phyloP scores from a whole-genome alignment of 92 coral and sea anemone genomes.

The Virgularia gustaviana region DNA sequence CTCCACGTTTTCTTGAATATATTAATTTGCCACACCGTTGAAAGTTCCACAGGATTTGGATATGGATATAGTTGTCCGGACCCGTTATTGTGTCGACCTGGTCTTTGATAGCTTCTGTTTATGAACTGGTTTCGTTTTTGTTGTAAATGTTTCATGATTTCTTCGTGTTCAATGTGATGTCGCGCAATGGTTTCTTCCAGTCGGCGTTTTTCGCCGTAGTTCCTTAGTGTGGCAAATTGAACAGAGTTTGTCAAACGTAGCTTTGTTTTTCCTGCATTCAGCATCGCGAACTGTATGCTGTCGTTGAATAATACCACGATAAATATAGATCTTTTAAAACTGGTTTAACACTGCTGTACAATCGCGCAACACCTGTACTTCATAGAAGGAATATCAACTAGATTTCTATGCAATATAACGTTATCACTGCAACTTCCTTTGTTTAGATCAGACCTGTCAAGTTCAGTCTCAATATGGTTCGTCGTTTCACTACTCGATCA shows the following conservation, averaged over 20 bases:
- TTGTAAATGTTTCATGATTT: constrained; percentile 15
- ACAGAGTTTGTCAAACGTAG: constrained; percentile 23
- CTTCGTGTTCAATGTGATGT: constrained; percentile 16
- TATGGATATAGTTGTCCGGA: not conserved
- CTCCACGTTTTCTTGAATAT: no score
- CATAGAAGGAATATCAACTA: not conserved
- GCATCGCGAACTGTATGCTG: not conserved
- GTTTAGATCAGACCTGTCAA: no score
- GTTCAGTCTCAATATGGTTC: no score
- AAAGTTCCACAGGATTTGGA: no score
- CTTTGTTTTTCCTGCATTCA: not conserved
- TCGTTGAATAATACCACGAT: not conserved
- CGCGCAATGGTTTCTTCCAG: constrained; percentile 13
- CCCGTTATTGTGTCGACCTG: not conserved
- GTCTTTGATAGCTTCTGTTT: constrained; percentile 11
- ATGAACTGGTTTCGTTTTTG: constrained; percentile 15
- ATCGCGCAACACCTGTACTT: no score
- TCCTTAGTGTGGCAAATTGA: constrained; percentile 21
- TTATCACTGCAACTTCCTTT: no score
- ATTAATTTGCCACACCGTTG: no score
- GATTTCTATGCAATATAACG: not conserved
- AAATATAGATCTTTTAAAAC: not conserved
- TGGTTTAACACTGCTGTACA: no score
- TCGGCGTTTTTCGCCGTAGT: constrained; percentile 15
- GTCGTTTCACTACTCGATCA: no score